Evolutionary conservation across 2,797 vertebrate species (phyloP), one percentile per base, ranked within the genome.

Genomic region (Diglossa cyanea): DNA sequence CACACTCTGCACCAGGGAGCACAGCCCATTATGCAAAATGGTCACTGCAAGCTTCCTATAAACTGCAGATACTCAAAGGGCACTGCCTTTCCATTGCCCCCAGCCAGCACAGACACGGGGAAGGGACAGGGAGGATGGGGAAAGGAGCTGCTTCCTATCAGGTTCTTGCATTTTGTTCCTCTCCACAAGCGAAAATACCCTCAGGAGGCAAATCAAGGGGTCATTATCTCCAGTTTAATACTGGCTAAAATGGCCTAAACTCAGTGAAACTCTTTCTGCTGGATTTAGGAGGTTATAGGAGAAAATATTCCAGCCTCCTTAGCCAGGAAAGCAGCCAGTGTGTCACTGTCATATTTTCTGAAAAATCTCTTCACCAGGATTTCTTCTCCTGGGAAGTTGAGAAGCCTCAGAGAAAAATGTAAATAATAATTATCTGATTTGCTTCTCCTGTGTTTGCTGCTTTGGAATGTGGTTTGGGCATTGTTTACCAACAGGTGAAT

Each of bases 11-110:
- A 70, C 88, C 18, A 30, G 88, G 81, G 92, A 96, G 75, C 70
- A 78, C 9, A 66, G 79, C 42, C 89, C 70, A 58, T 94, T 90
- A 95, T 93, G 93, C 68, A 95, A 90, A 90, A 94, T 80, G 62
- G 89, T 86, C 95, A 86, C 81, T 61, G 72, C 75, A 58, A 80
- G 81, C 65, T 48, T 68, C 73, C 76, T 24, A 40, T 42, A 37
- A 93, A 66, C 89, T 72, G 9, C 48, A 20, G 50, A 26, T 7
- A 24, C 72, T 89, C 82, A 78, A 53, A 93, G 91, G 76, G 47
- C 87, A 83, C 76, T 53, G 86, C 16, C 61, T 88, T 58, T 30
- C 9, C 20, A 23, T 21, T 45, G 14, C 60, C 63, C 37, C 30
- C 55, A 88, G 73, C 57, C 78, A 62, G 73, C 31, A 44, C 0